Evolutionary conservation across 2,113 vertebrate species (phyloP), one percentile per base, ranked within the genome.

Genomic region (Amia ocellicauda): DNA sequence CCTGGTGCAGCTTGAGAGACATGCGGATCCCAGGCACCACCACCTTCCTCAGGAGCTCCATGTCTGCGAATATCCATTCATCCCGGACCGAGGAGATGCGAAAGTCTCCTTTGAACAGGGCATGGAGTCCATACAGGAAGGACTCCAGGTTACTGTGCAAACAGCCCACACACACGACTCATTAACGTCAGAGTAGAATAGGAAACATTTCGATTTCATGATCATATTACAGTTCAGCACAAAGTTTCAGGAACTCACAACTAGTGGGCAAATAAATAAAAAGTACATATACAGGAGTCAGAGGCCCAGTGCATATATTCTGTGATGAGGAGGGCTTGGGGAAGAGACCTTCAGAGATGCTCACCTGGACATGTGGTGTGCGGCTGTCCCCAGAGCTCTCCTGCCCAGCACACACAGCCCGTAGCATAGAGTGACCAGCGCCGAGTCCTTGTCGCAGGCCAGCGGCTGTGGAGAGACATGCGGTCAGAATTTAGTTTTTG

Each of bases 31-130:
- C 97, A 64, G 96, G 97, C 53, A 99, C 97, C 45, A 99, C 97
- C 2, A 99, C 97, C 74, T 98, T 98, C 79, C 93, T 92, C 67
- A 99, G 87, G 54, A 99, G 82, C 68, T 99, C 96, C 97, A 99
- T 99, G 79, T 99, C 97, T 17, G 97, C 94, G 71, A 99, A 99
- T 78, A 99, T 96, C 97, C 97, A 99, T 75, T 99, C 97, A 5
- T 99, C 97, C 72, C 97, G 83, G 53, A 96, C 90, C 4, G 97
- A 99, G 28, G 97, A 99, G 77, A 99, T 98, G 68, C 97, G 95
- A 75, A 98, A 99, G 77, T 99, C 97, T 71, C 97, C 97, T 75
- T 99, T 99, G 78, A 99, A 99, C 5, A 99, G 83, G 56, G 97
- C 96, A 74, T 99, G 97, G 8, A 98, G 87, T 49, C 97, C 97